These are phyloP conservation scores for Cordylochernes scorpioides DNA, from an alignment of 2,888 invertebrate genomes.

Conservation along the genomic window DNA sequence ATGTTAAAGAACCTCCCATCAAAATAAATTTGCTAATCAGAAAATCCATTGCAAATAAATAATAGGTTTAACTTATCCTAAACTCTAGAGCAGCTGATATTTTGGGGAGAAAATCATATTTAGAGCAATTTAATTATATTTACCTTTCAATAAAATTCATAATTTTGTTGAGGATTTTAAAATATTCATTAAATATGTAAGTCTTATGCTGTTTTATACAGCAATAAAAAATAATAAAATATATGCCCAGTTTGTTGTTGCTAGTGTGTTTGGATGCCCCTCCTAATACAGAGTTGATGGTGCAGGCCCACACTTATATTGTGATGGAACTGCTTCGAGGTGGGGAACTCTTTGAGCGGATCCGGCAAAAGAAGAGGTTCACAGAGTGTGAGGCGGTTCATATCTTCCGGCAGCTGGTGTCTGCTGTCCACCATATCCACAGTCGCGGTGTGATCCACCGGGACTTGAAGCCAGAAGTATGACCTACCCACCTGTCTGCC, in stretches of 20 bases:
- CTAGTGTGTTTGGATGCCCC: too few relatives aligned
- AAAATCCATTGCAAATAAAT: too few relatives aligned
- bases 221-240: background rate
- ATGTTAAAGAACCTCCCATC: too few relatives aligned
- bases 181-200: background rate
- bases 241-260: slow-evolving; percentile 3
- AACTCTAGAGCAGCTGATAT: too few relatives aligned
- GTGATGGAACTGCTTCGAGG: slow-evolving; percentile 60
- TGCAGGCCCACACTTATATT: slow-evolving; percentile 51
- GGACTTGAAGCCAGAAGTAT: slow-evolving; percentile 80
- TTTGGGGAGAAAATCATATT: too few relatives aligned
- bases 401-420: slow-evolving; percentile 51
- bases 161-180: background rate
- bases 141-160: background rate
- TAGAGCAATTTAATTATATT: background rate
- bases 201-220: background rate
- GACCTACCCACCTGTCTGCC: too few relatives aligned
- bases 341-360: slow-evolving; percentile 45
- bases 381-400: slow-evolving; percentile 49
- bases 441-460: slow-evolving; percentile 56
- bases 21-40: too few relatives aligned
- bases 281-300: too few relatives aligned
- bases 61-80: too few relatives aligned
- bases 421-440: slow-evolving; percentile 63
- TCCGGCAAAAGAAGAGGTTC: slow-evolving; percentile 36